Percentiles rank a stretch among this genome's conserved stretches.
These are phyloP conservation scores for Arge pagana DNA, from an alignment of 2,888 invertebrate species.

Conservation along the genomic window DNA sequence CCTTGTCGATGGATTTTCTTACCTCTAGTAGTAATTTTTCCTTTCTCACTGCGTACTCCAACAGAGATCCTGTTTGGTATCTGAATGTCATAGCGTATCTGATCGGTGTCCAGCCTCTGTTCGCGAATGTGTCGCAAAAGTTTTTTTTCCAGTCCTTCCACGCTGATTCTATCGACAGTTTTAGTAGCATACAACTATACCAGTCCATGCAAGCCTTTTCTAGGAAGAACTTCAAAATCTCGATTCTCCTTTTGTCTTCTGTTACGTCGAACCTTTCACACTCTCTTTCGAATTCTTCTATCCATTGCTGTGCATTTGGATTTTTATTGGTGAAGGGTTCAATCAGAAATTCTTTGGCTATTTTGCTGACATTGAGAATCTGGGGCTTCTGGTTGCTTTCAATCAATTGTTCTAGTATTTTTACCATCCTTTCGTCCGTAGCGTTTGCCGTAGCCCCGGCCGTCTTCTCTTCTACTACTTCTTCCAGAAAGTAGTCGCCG, in stretches of 20 bases:
- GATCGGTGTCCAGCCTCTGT: conserved; percentile 33
- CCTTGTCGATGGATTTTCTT: conserved; percentile 32
- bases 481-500: conserved; percentile 22
- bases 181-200: conserved; percentile 30
- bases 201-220: conserved; percentile 21
- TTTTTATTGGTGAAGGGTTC: conserved; percentile 28
- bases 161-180: conserved; percentile 26
- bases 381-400: conserved; percentile 13
- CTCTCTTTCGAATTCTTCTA: conserved; percentile 29
- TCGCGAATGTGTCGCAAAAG: conserved; percentile 33
- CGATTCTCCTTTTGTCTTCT: conserved; percentile 27
- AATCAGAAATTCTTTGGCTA: conserved; percentile 25
- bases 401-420: conserved; percentile 17
- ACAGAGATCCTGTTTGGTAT: conserved; percentile 34
- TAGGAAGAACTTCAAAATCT: conserved; percentile 27
- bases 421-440: conserved; percentile 3
- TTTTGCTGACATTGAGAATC: conserved; percentile 20
- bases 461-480: conserved; percentile 16
- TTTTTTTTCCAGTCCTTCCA: conserved; percentile 28
- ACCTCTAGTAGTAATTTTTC: conserved; percentile 34
- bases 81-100: conserved; percentile 35
- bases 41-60: conserved; percentile 38
- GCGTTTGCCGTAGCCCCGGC: background rate
- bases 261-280: conserved; percentile 24
- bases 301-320: conserved; percentile 27